phyloP scores from a whole-genome alignment of 1,140 invertebrate species.

The Gryllus bimaculatus region DNA sequence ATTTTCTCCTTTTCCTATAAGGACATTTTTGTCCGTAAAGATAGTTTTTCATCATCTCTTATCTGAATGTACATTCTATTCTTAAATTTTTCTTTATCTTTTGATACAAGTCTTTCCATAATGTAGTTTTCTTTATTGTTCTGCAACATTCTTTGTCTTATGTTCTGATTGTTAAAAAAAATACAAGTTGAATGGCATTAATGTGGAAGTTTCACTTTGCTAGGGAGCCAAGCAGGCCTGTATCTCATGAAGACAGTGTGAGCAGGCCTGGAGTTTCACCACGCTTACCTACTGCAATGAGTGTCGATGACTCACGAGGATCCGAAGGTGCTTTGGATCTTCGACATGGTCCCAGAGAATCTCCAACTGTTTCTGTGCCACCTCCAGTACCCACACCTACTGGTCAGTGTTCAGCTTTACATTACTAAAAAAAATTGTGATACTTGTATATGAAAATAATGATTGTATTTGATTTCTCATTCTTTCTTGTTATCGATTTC shows the following conservation, averaged over 20 bases:
- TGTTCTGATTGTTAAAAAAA: too few species aligned
- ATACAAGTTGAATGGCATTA: too few species aligned
- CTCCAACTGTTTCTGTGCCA: constrained; percentile 5
- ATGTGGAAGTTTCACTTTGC: background rate
- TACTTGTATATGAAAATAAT: too few species aligned
- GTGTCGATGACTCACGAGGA: constrained; percentile 29
- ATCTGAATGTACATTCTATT: background rate
- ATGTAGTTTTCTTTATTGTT: too few species aligned
- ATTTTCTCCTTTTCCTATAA: background rate
- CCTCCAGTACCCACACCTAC: constrained; percentile 7
- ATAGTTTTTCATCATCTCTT: background rate
- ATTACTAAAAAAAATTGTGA: background rate
- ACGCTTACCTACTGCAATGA: constrained; percentile 16
- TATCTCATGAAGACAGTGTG: constrained; percentile 16
- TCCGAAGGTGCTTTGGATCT: constrained; percentile 54
- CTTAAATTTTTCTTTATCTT: background rate
- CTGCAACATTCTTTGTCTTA: too few species aligned
- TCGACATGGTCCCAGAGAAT: constrained; percentile 34
- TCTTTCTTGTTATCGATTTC: too few species aligned
- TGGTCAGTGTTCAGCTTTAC: background rate
- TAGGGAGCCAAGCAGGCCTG: constrained; percentile 13
- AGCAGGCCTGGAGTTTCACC: constrained; percentile 16
- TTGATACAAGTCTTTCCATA: background rate
- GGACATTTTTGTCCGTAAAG: background rate
- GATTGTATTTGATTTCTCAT: too few species aligned